A percentile compares a stretch with the other conserved stretches of the same genome.
These are phyloP conservation scores for Ceratina australensis DNA, from an alignment of 1,140 invertebrate genomes.

Conservation along the genomic window DNA sequence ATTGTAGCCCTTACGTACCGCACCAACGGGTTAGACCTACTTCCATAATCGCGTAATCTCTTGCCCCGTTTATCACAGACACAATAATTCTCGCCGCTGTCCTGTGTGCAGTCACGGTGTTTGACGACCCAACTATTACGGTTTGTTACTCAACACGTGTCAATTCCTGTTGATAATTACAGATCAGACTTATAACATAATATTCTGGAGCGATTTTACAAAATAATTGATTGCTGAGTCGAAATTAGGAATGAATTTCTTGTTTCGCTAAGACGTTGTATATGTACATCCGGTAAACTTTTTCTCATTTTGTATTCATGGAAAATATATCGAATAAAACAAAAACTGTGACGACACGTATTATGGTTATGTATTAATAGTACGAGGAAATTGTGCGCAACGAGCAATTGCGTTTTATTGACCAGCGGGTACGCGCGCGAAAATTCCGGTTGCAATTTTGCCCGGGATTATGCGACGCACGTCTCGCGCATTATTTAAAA, in stretches of 20 bases:
- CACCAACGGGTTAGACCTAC: conserved; percentile 31
- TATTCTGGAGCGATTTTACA: no score
- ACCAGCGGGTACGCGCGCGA: conserved; percentile 51
- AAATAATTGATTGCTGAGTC: no score
- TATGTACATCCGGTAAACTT: no score
- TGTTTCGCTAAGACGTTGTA: conserved; percentile 1
- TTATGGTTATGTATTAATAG: conserved; percentile 56
- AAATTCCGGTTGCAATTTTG: conserved; percentile 67
- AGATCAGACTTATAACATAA: not conserved
- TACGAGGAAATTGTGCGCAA: conserved; percentile 59
- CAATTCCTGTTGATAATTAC: conserved; percentile 20
- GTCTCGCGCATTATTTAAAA: conserved; percentile 66
- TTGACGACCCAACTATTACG: conserved; percentile 22
- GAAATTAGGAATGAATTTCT: conserved; percentile 37
- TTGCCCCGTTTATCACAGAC: conserved; percentile 43
- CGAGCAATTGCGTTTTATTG: conserved; percentile 65
- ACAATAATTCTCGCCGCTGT: conserved; percentile 36
- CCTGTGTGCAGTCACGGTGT: conserved; percentile 21
- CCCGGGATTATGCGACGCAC: conserved; percentile 51
- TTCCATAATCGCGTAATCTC: conserved; percentile 53
- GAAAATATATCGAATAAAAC: not conserved
- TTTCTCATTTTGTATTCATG: not conserved
- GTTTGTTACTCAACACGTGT: conserved; percentile 15
- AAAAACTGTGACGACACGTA: conserved; percentile 9
- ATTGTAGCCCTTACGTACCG: not conserved